Base-by-base conservation (phyloP, 2,797 vertebrate species). In the Apogon hyalosoma region DNA sequence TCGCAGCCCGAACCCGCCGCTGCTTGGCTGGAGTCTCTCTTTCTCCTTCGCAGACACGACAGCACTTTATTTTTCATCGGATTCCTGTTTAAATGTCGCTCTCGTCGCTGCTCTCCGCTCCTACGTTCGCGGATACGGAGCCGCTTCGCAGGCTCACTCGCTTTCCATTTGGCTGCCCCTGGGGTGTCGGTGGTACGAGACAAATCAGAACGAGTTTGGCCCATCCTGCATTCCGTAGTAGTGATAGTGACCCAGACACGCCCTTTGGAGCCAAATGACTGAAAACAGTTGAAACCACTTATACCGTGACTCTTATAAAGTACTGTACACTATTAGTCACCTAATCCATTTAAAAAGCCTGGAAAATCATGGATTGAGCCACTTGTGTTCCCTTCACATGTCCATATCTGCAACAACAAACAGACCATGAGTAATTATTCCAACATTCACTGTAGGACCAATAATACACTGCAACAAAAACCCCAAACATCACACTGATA, bases 211-310 rank as follows among this genome's bases (percentile, higher is more conserved):
- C 79, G 60, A 21, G 85, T 90, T 90, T 94, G 94, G 73, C 93
- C 94, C 94, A 94, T 94, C 69, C 75, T 65, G 87, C 84, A 66
- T 75, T 52, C 92, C 92, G 91, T 93, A 93, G 76, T 85, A 81
- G 75, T 89, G 86, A 60, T 59, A 49, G 45, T 24, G 47, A 45
- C 8, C 60, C 78, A 63, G 76, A 82, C 90, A 90, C 91, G 88
- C 91, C 83, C 83, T 91, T 82, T 43, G 21, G 28, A 49, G 50
- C 7, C 54, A 51, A 40, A 60, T 63, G 21, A 24, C 69, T 38
- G 21, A 51, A 63, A 75, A 13, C 2, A n/a, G 2, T 16, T 55
- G 18, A 77, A 56, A 51, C 24, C 49, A 63, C 49, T 46, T 14
- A 11, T n/a, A 16, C 12, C 1, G 14, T 53, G 53, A 82, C 69